Base-by-base conservation (phyloP, 2,888 invertebrate genomes). In the Drosophila robusta region DNA sequence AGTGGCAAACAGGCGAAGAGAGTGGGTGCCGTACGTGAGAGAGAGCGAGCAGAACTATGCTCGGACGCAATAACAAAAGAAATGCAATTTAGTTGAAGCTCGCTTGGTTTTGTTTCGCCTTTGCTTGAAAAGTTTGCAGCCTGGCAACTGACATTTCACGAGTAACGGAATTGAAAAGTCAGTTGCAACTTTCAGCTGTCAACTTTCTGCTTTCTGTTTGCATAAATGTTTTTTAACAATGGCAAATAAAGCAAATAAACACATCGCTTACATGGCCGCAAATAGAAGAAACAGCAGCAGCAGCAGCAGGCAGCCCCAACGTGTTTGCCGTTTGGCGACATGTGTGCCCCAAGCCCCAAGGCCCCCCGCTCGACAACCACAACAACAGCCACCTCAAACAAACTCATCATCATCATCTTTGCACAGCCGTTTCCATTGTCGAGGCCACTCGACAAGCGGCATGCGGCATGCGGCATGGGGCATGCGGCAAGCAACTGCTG, bases 211-310 rank as follows among this genome's bases (percentile, higher is more conserved):
- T 24, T 32, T 26, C 65, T 65, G 69, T 64, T 74, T 51, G 62
- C 56, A 57, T 52, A 44, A 45, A 47, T 70, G 55, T 60, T 60
- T 75, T 63, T 62, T 57, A 78, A 78, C 78, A 83, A 78, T 66
- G 58, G 54, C 68, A 80, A 74, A 73, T 72, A 78, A 78, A 74
- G 74, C 82, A 89, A 88, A 89, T 87, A 86, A 89, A 88, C 87
- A 89, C 89, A 79, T 78, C 70, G 77, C 76, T 70, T 79, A 70
- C 70, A 70, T 61, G 44, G 52, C 60, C 63, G 26, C 54, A 46
- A 36, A 8, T 29, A 29, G 50, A 29, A 26, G 22, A 26, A 29
- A 56, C 16, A 26, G 44, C 1, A 12, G 42, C 16, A 26, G 44
- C 1, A 12, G 42, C 16, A 6, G 57, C 11, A 22, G 41, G 32